Evolutionary conservation across 2,888 invertebrate genomes (phyloP), one percentile per base, ranked within the genome.

Genomic region (Petrolisthes cinctipes): DNA sequence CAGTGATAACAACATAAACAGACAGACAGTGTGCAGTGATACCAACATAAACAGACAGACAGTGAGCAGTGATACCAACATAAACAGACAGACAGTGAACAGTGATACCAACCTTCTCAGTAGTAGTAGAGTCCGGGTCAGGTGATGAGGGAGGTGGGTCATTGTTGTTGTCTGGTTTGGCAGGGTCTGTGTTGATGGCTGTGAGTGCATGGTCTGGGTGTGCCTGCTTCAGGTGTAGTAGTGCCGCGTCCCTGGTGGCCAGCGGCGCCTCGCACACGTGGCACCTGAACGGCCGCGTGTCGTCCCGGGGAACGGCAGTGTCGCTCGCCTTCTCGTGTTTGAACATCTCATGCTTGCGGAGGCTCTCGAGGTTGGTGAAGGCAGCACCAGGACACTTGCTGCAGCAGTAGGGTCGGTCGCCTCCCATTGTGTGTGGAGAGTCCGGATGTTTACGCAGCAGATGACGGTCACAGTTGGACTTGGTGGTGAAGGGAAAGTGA

Each of bases 401-500:
- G 78, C 91, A 91, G 11, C 87, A 79, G 83, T 88, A 90, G 5
- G 90, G 90, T 9, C 88, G 84, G 85, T 89, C 86, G 11, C 91
- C 89, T 20, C 89, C 80, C 37, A 83, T 73, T 4, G 90, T 87
- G 82, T 85, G 89, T 17, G 88, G 83, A 4, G 88, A 90, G 57
- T 91, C 92, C 14, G 96, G 96, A 92, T 98, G 98, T 92, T 98
- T 98, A 68, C 98, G 94, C 84, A 97, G 93, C 89, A 99, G 93
- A 93, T 99, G 99, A 14, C 99, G 96, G 92, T 99, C 99, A 93
- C 99, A 97, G 93, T 99, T 99, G 9, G 98, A 98, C 93, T 99
- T 99, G 0, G 98, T 99, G 66, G 98, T 99, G 93, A 99, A 99
- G 0, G 97, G 95, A 9, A 98, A 94, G 0, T 97, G 96, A 92